Evolutionary conservation across 2,797 vertebrate genomes (phyloP).

Genomic region (Telmatherina bonti): DNA sequence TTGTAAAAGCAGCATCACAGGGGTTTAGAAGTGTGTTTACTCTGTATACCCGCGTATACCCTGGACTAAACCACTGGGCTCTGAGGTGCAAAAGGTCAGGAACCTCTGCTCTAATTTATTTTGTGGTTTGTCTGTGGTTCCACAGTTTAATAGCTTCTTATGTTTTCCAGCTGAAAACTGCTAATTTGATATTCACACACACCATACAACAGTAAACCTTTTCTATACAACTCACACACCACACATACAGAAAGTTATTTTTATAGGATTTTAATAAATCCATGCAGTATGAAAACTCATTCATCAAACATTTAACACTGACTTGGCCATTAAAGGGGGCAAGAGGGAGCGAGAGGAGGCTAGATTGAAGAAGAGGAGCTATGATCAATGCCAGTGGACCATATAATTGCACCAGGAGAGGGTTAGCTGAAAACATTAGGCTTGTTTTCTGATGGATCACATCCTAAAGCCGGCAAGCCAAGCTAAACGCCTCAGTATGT

Average conservation of each 20-base stretch:
- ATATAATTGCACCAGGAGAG: slow-evolving; percentile 98
- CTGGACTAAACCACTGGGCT: no score
- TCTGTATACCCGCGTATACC: no score
- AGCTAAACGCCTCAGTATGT: slow-evolving; percentile 73
- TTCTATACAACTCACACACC: slow-evolving; percentile 18
- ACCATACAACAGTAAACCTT: slow-evolving; percentile 23
- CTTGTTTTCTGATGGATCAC: slow-evolving; percentile 95
- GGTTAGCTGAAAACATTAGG: slow-evolving; percentile 96
- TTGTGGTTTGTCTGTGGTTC: neutral
- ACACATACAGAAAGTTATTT: slow-evolving; percentile 76
- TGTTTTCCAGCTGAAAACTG: neutral
- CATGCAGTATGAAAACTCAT: slow-evolving; percentile 78
- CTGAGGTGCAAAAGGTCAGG: no score
- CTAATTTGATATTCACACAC: slow-evolving; percentile 14
- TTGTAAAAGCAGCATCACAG: no score
- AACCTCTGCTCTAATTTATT: neutral
- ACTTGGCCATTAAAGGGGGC: slow-evolving; percentile 68
- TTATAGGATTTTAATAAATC: slow-evolving; percentile 99
- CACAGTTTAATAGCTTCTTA: neutral
- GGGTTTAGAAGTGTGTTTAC: no score
- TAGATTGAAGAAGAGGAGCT: slow-evolving; percentile 86
- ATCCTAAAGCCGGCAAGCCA: slow-evolving; percentile 81
- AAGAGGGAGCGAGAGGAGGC: slow-evolving; percentile 62
- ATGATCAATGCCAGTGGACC: slow-evolving; percentile 99
- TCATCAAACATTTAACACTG: slow-evolving; percentile 76